Percentiles rank a stretch among this genome's conserved stretches.
Evolutionary conservation across 2,113 vertebrate species (phyloP).

Genomic region (Tachuris rubrigastra): DNA sequence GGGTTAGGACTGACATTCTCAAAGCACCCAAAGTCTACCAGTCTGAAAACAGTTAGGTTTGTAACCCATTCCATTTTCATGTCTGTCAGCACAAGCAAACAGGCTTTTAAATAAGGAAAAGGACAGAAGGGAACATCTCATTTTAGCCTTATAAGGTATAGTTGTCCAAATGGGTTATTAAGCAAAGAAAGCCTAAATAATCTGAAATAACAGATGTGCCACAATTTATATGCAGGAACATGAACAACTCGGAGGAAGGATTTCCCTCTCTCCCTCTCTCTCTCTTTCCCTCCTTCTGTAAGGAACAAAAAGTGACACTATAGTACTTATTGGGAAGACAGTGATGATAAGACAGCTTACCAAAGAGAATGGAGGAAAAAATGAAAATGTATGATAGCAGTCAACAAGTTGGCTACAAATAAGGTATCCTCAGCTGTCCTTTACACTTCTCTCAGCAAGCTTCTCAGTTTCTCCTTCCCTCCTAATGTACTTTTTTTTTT

Average conservation of each 20-base stretch:
- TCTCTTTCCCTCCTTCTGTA: background rate
- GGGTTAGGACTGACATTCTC: background rate
- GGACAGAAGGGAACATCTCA: background rate
- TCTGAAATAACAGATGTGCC: background rate
- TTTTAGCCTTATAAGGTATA: background rate
- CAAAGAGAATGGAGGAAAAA: background rate
- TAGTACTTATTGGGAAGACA: background rate
- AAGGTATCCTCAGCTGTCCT: background rate
- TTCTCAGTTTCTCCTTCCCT: background rate
- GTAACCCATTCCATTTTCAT: background rate
- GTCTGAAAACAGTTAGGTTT: background rate
- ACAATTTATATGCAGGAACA: background rate
- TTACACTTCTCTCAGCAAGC: background rate
- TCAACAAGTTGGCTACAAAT: background rate
- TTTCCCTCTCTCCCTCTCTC: background rate
- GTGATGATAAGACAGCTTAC: background rate
- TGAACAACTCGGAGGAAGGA: background rate
- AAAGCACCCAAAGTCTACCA: fast-evolving
- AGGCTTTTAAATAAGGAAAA: background rate
- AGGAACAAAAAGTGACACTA: background rate
- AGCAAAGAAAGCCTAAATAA: background rate
- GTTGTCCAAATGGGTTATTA: background rate
- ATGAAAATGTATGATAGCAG: background rate
- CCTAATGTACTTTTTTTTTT: background rate
- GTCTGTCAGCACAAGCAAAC: background rate